These are phyloP conservation scores for Apostichopus leukothele DNA, from an alignment of 53 echinoderm and acorn worm genomes.

Conservation along the genomic window DNA sequence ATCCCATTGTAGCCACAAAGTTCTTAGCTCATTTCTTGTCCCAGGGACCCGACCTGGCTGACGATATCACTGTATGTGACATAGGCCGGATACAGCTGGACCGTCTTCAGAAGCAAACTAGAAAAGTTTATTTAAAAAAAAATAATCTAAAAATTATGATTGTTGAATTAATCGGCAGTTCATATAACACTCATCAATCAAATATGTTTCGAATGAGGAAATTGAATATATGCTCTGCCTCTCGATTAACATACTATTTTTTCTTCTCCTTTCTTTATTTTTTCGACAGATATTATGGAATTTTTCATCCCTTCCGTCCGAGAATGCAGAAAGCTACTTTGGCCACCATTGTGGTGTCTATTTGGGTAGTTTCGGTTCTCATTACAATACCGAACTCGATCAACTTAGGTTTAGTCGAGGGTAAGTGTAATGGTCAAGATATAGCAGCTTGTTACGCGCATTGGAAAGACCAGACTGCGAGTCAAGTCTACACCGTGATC, in stretches of 20 bases:
- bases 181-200: too few relatives aligned
- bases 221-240: neutral
- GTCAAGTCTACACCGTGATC: slow-evolving; percentile 61
- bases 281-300: slow-evolving; percentile 77
- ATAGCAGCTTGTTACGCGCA: slow-evolving; percentile 59
- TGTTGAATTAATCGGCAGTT: too few relatives aligned
- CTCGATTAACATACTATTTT: neutral
- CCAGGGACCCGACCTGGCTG: too few relatives aligned
- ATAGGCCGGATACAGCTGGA: too few relatives aligned
- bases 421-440: slow-evolving; percentile 42
- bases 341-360: slow-evolving; percentile 58
- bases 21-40: too few relatives aligned
- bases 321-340: slow-evolving; percentile 89
- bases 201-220: too few relatives aligned
- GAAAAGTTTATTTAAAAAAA: too few relatives aligned
- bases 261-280: neutral
- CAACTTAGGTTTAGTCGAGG: slow-evolving; percentile 31
- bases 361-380: slow-evolving; percentile 71
- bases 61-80: too few relatives aligned
- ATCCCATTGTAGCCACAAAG: too few relatives aligned
- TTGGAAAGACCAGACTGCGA: slow-evolving; percentile 59
- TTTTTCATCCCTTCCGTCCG: slow-evolving; percentile 91
- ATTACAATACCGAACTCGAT: slow-evolving; percentile 81
- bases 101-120: too few relatives aligned
- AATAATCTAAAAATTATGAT: too few relatives aligned